Evolutionary conservation across 2,888 invertebrate genomes (phyloP).

Genomic region (Rhagium mordax): DNA sequence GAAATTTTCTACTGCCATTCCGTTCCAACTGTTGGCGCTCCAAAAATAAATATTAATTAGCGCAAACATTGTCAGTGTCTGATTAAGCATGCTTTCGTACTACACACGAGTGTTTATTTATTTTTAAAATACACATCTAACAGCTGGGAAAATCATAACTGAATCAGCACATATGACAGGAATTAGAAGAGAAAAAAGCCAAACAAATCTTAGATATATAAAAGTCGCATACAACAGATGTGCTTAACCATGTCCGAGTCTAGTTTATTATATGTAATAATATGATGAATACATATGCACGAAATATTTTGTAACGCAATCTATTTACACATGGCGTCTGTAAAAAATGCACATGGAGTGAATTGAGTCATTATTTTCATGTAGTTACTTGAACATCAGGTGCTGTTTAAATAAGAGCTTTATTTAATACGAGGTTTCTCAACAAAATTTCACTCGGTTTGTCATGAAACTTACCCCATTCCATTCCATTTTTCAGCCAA

Average conservation of each 20-base stretch:
- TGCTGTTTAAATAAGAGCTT: background rate
- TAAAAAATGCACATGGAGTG: background rate
- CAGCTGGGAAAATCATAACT: constrained; percentile 38
- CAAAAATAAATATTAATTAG: too few relatives aligned
- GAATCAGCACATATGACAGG: constrained; percentile 34
- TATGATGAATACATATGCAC: background rate
- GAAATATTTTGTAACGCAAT: background rate
- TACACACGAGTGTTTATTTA: constrained; percentile 7
- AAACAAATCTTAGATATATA: constrained; percentile 28
- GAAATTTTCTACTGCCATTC: too few relatives aligned
- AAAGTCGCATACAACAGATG: constrained; percentile 31
- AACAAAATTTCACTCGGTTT: too few relatives aligned
- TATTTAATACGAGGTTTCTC: background rate
- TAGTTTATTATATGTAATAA: constrained; percentile 10
- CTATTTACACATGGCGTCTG: too few relatives aligned
- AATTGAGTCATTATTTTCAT: background rate
- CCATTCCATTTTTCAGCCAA: too few relatives aligned
- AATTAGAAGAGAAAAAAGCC: constrained; percentile 24
- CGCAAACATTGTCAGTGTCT: background rate
- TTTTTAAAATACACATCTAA: constrained; percentile 26
- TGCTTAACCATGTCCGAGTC: constrained; percentile 7
- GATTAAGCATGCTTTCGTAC: background rate
- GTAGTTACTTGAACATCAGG: too few relatives aligned
- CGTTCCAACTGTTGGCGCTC: too few relatives aligned
- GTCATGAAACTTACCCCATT: too few relatives aligned